Evolutionary conservation across 2,113 vertebrate species (phyloP).

Genomic region (Mesocricetus auratus): DNA sequence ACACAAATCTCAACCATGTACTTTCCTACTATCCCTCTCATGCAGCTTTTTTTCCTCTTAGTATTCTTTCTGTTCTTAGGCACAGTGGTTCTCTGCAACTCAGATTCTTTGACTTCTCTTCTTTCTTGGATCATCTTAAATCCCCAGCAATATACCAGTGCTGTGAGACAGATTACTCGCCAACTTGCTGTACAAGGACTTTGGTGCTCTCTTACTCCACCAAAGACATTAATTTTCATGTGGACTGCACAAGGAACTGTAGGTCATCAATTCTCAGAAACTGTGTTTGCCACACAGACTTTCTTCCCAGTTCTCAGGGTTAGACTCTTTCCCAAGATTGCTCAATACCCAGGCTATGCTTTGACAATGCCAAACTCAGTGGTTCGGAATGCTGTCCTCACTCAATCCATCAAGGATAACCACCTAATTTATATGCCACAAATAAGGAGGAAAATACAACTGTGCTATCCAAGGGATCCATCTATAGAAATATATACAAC

Average conservation of each 20-base stretch:
- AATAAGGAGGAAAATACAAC: not conserved
- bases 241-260: not conserved
- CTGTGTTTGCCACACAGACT: not conserved
- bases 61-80: conserved; percentile 13
- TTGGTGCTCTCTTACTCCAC: not conserved
- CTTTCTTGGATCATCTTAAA: not conserved
- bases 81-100: not conserved
- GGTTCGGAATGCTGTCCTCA: not conserved
- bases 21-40: not conserved
- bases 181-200: not conserved
- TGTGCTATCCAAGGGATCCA: not conserved
- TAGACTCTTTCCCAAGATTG: not conserved
- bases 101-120: not conserved
- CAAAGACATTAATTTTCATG: not conserved
- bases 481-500: not conserved
- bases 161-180: not conserved
- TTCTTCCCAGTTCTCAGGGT: not conserved
- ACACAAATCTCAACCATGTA: not conserved
- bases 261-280: not conserved
- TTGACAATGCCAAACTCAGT: not conserved
- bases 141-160: not conserved
- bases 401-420: not conserved
- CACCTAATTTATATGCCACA: not conserved
- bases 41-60: not conserved
- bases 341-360: not conserved